Conservation (phyloP, 2,797 vertebrate genomes). For the Distichodus sexfasciatus region DNA sequence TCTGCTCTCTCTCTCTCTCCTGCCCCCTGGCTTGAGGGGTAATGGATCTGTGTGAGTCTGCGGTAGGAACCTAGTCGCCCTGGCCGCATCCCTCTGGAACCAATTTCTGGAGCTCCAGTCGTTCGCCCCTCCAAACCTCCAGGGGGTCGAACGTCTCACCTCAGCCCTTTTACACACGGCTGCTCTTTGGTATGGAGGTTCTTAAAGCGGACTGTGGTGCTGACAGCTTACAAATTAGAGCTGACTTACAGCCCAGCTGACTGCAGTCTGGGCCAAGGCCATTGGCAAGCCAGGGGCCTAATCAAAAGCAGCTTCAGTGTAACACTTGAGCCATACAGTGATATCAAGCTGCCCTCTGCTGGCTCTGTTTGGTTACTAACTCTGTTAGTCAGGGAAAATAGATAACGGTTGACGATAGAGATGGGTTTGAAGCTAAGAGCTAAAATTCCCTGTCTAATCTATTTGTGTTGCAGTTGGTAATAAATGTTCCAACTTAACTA, state of each 20-base stretch:
- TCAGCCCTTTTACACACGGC: slow-evolving; percentile 62
- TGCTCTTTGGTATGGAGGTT: slow-evolving; percentile 67
- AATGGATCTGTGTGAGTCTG: slow-evolving; percentile 45
- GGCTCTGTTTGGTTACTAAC: no score
- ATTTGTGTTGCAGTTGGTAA: no score
- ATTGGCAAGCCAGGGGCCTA: slow-evolving; percentile 58
- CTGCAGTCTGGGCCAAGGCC: slow-evolving; percentile 64
- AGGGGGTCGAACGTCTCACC: slow-evolving; percentile 68
- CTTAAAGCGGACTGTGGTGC: slow-evolving; percentile 73
- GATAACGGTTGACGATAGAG: no score
- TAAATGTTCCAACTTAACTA: no score
- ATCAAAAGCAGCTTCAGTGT: slow-evolving; percentile 52
- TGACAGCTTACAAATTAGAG: slow-evolving; percentile 83
- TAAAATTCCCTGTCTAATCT: no score
- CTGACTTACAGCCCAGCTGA: slow-evolving; percentile 76
- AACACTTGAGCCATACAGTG: slow-evolving; percentile 5
- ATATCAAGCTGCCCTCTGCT: slow-evolving; percentile 72
- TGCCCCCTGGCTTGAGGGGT: slow-evolving; percentile 4
- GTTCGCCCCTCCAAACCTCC: slow-evolving; percentile 58
- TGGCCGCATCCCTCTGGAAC: slow-evolving; percentile 76
- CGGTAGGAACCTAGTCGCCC: slow-evolving; percentile 18
- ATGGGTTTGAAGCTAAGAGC: no score
- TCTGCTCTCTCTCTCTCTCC: background rate
- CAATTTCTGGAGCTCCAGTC: slow-evolving; percentile 73
- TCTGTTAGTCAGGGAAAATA: no score